These are phyloP conservation scores for Ceyx cyanopectus DNA, from an alignment of 2,113 vertebrate species.

Conservation along the genomic window DNA sequence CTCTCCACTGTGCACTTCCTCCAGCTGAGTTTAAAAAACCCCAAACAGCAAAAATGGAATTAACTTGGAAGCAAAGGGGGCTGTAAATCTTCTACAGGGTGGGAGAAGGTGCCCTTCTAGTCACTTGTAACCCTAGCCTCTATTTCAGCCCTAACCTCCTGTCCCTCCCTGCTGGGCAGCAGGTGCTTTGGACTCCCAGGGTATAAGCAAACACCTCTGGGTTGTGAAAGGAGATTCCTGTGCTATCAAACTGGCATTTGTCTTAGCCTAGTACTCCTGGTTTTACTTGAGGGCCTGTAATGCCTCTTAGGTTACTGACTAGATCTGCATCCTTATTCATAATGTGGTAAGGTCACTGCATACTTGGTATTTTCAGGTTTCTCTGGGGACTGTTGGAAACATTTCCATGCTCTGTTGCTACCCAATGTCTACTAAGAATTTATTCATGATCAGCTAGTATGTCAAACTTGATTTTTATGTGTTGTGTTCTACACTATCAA, in stretches of 20 bases:
- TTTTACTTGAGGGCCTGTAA: not conserved
- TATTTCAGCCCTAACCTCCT: not conserved
- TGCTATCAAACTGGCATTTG: not conserved
- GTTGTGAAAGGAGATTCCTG: not conserved
- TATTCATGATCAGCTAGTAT: not conserved
- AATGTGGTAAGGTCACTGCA: not conserved
- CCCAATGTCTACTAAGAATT: not conserved
- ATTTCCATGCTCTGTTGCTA: not conserved
- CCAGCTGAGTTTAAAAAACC: not conserved
- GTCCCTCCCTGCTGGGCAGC: not conserved
- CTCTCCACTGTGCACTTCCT: not conserved
- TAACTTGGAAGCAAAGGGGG: not conserved
- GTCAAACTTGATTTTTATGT: not conserved
- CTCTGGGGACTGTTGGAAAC: not conserved
- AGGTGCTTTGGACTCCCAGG: not conserved
- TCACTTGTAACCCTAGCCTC: not conserved
- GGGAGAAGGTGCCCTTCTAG: not conserved
- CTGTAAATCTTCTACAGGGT: not conserved
- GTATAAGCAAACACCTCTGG: rapidly evolving
- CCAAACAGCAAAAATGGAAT: not conserved
- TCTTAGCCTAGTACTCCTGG: rapidly evolving
- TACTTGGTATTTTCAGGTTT: not conserved
- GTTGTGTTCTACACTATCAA: not conserved
- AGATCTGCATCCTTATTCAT: not conserved
- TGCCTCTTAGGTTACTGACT: not conserved